Evolutionary conservation across 2,797 vertebrate genomes (phyloP).

Genomic region (Crenichthys baileyi): DNA sequence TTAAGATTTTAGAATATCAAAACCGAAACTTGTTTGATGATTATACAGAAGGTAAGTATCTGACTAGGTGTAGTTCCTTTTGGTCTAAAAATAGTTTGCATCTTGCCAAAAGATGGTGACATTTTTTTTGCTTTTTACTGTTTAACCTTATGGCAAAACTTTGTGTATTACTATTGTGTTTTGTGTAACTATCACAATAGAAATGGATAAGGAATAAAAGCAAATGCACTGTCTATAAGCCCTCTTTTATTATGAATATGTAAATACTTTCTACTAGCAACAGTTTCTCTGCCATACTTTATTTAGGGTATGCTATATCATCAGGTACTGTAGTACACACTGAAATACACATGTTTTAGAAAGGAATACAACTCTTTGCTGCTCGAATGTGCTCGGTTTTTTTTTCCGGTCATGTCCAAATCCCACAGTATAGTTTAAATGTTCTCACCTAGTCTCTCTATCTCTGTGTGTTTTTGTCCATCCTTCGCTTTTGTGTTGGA

Average conservation of each 20-base stretch:
- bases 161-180: conserved; percentile 11
- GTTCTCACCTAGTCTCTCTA: conserved; percentile 27
- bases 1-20: neutral
- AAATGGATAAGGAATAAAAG: conserved; percentile 49
- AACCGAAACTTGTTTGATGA: neutral
- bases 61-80: no score
- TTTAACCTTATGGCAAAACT: conserved; percentile 27
- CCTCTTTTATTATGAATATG: conserved; percentile 51
- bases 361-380: conserved; percentile 31
- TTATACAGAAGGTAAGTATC: neutral
- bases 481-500: conserved; percentile 22
- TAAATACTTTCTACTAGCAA: conserved; percentile 59
- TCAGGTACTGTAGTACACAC: conserved; percentile 44
- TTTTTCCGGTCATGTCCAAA: conserved; percentile 12
- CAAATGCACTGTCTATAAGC: conserved; percentile 46
- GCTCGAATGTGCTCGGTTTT: conserved; percentile 10
- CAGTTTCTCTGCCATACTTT: conserved; percentile 60
- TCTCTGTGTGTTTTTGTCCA: conserved; percentile 6
- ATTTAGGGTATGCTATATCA: conserved; percentile 56
- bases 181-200: conserved; percentile 47
- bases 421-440: neutral
- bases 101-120: neutral
- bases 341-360: conserved; percentile 34
- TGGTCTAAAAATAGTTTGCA: neutral
- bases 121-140: neutral